Evolutionary conservation across 2,888 invertebrate genomes (phyloP).

Genomic region (Cephus pygmeus): DNA sequence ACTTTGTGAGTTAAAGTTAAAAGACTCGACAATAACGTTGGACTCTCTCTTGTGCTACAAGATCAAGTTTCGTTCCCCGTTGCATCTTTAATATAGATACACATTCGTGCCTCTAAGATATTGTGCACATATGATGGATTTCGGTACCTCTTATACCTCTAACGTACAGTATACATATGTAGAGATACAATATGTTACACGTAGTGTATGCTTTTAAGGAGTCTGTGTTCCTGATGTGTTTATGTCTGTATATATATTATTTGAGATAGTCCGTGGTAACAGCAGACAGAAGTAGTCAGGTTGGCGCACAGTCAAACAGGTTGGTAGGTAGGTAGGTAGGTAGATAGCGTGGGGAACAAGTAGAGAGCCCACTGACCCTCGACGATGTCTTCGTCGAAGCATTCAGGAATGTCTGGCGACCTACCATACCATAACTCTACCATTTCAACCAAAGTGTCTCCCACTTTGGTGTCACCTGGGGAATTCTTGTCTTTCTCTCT

Average conservation of each 20-base stretch:
- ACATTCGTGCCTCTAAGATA: not conserved
- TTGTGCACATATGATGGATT: not conserved
- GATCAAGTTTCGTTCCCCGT: not conserved
- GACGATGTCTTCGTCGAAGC: constrained; percentile 27
- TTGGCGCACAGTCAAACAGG: not conserved
- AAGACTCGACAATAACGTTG: not conserved
- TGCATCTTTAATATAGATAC: not conserved
- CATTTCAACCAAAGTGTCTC: not conserved
- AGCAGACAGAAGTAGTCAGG: not conserved
- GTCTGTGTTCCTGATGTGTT: not conserved
- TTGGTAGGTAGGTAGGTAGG: not conserved
- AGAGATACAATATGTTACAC: constrained; percentile 15
- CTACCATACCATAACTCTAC: not conserved
- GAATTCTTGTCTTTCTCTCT: constrained; percentile 11
- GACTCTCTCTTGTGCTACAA: not conserved
- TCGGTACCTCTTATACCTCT: not conserved
- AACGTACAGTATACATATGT: not conserved
- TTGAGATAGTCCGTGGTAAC: not conserved
- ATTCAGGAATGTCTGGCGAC: constrained; percentile 27
- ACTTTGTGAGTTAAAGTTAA: not conserved
- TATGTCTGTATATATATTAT: not conserved
- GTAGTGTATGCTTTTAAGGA: not conserved
- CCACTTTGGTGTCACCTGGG: not conserved
- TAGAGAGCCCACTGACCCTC: constrained; percentile 33
- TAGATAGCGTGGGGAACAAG: not conserved